Evolutionary conservation across 2,113 vertebrate species (phyloP).

Genomic region (Elanoides forficatus): DNA sequence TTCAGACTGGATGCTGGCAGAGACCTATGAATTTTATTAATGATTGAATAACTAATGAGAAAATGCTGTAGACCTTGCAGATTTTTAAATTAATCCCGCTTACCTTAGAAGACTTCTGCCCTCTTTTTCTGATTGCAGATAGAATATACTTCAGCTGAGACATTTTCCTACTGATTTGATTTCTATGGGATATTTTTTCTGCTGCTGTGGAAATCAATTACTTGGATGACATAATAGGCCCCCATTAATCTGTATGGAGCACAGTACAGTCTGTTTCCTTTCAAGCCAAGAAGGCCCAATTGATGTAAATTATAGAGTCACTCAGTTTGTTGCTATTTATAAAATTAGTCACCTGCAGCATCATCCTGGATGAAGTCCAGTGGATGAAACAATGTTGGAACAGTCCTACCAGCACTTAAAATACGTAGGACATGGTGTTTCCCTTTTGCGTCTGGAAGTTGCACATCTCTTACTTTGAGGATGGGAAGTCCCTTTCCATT

Average conservation of each 20-base stretch:
- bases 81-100: slow-evolving; percentile 19
- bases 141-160: background rate
- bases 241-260: slow-evolving; percentile 1
- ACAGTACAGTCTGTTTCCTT: background rate
- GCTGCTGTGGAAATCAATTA: slow-evolving; percentile 6
- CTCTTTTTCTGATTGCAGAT: background rate
- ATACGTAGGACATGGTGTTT: background rate
- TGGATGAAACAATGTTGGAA: background rate
- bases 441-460: background rate
- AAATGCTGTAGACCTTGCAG: background rate
- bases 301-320: background rate
- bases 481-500: background rate
- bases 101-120: slow-evolving; percentile 15
- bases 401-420: background rate
- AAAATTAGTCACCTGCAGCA: slow-evolving; percentile 28
- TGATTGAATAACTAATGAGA: slow-evolving; percentile 15
- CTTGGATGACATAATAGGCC: background rate
- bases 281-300: background rate
- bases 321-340: slow-evolving; percentile 13
- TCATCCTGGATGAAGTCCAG: background rate
- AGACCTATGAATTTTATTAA: slow-evolving; percentile 23
- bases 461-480: background rate
- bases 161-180: background rate
- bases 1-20: background rate
- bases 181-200: background rate